Percentiles rank a stretch among this genome's conserved stretches.
These are phyloP conservation scores for Phylloscopus collybita DNA, from an alignment of 2,797 vertebrate genomes.

Conservation along the genomic window DNA sequence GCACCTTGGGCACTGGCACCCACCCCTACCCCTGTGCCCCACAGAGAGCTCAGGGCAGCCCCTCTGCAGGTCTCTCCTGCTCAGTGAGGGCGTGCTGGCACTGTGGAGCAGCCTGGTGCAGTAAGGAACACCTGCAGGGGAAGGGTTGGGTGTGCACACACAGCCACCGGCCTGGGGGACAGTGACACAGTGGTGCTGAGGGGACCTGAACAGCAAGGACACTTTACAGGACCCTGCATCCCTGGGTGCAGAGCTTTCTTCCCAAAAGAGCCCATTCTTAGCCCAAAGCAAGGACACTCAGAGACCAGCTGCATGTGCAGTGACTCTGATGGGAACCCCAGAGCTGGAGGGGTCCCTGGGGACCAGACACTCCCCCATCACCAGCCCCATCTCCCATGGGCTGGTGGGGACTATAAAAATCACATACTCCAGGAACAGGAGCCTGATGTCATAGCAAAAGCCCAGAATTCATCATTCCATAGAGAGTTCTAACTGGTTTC, in stretches of 20 bases:
- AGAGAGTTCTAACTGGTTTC: not conserved
- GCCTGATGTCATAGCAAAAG: fast-evolving
- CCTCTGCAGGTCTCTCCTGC: not conserved
- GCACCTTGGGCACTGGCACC: not conserved
- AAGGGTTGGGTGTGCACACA: fast-evolving
- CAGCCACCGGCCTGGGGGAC: not conserved
- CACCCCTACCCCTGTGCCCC: not conserved
- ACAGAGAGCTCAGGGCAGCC: not conserved
- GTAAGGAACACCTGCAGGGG: fast-evolving
- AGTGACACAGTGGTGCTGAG: not conserved
- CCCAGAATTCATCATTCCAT: not conserved
- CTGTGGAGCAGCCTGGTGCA: fast-evolving
- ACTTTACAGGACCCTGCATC: not conserved
- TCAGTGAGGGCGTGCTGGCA: not conserved
- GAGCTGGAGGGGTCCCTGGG: not conserved
- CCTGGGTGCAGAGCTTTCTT: fast-evolving
- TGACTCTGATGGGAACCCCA: not conserved
- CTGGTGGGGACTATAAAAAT: fast-evolving
- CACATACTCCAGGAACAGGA: not conserved
- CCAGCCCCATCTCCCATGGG: fast-evolving
- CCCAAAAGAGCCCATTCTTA: not conserved
- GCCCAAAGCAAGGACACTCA: not conserved
- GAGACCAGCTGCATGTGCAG: fast-evolving
- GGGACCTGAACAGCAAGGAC: not conserved
- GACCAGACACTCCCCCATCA: fast-evolving